Base-by-base conservation (phyloP, 1,140 invertebrate genomes). In the Caenorhabditis remanei region DNA sequence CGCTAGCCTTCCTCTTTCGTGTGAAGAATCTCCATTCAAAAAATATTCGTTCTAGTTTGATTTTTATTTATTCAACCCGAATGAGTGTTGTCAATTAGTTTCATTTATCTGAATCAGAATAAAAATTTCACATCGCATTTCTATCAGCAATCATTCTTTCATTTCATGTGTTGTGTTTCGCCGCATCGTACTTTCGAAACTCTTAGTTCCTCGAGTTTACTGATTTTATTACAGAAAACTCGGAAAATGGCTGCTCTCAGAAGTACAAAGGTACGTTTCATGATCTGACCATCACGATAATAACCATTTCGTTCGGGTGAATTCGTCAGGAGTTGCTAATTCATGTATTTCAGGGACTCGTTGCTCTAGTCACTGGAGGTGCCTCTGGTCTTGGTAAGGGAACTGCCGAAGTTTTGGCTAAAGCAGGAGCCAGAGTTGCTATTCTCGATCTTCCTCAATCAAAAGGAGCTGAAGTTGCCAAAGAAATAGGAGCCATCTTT, bases 301-400 rank as follows among this genome's bases (percentile, higher is more conserved):
- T 32, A 32, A 32, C 32, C 32, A 32, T 32, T 32, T 32, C 2
- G 32, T 32, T 32, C 32, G 32, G 32, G 32, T 32, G 32, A 32
- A 32, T 0, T 2, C 32, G 32, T 32, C 32, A 32, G 32, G 32
- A 32, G 32, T 32, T 32, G 32, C 0, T 32, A 82, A 19, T n/a
- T 32, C 14, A 48, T 16, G 4, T 50, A 13, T 43, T 89, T 85
- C 50, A 94, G 95, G 95, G 95, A 89, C 89, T 96, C 46, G 96
- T 97, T 58, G 95, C 95, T 65, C 93, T 99, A 56, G 96, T 99
- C 9, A 98, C 97, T 82, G 97, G 97, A 50, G 97, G 96, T 85
- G 96, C 96, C 0, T 98, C 97, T 40, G 97, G 97, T 11, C 93
- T 99, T n/a, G 97, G 97, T 0, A 94, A 95, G 88, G 97, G 96